phyloP scores from a whole-genome alignment of 53 echinoderm and acorn worm species.

The Pentamera pediparva region DNA sequence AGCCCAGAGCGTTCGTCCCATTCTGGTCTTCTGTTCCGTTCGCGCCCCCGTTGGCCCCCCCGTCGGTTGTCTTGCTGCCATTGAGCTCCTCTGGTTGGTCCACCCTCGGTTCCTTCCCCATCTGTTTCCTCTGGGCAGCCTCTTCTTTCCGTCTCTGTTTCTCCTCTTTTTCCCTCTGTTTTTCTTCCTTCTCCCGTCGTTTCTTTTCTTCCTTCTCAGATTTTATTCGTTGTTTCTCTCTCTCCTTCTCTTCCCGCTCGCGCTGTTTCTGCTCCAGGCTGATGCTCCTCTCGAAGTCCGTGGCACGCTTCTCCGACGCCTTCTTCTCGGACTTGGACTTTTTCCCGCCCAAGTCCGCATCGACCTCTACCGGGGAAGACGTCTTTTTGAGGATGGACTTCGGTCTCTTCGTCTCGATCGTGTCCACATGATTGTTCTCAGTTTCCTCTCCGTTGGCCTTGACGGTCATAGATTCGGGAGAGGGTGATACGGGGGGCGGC shows the following conservation, averaged over 20 bases:
- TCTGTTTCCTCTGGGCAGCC: slow-evolving; percentile 34
- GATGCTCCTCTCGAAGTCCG: slow-evolving; percentile 29
- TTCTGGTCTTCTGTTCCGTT: not conserved
- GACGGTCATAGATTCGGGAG: slow-evolving; percentile 41
- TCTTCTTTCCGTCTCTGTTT: slow-evolving; percentile 27
- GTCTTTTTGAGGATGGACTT: slow-evolving; percentile 62
- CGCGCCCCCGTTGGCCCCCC: not conserved
- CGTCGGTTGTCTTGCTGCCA: slow-evolving; percentile 37
- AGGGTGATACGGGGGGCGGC: not conserved
- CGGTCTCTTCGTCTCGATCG: slow-evolving; percentile 39
- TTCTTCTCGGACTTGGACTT: slow-evolving; percentile 56
- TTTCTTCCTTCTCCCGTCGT: slow-evolving; percentile 38
- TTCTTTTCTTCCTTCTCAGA: slow-evolving; percentile 30
- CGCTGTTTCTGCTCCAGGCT: slow-evolving; percentile 45
- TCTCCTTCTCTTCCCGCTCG: slow-evolving; percentile 30
- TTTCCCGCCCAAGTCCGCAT: slow-evolving; percentile 34
- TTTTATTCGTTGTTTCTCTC: slow-evolving; percentile 32
- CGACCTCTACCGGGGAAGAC: slow-evolving; percentile 18
- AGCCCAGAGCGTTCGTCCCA: not conserved
- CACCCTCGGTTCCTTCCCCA: not conserved
- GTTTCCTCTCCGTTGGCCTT: slow-evolving; percentile 23
- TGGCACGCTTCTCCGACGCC: slow-evolving; percentile 42
- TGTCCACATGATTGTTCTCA: slow-evolving; percentile 10
- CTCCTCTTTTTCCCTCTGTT: slow-evolving; percentile 35
- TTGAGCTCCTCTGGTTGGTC: slow-evolving; percentile 9